A percentile compares a stretch with the other conserved stretches of the same genome.
Evolutionary conservation across 1,140 invertebrate genomes (phyloP).

Genomic region (Coelopa frigida): DNA sequence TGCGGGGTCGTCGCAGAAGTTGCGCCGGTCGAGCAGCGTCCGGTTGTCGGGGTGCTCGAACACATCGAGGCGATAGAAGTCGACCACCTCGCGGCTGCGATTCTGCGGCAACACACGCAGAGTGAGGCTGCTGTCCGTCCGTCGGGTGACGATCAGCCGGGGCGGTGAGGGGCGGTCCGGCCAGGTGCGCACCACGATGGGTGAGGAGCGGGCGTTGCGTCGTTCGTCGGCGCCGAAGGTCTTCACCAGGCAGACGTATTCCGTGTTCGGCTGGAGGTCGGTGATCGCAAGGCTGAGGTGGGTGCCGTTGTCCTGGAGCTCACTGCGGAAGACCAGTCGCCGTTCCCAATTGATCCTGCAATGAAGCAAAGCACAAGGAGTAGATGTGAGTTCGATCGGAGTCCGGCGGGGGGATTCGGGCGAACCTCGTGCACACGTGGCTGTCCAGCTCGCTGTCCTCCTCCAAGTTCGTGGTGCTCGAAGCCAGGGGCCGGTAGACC

Average conservation of each 20-base stretch:
- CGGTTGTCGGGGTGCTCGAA: slow-evolving; percentile 23
- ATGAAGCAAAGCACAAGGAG: no score
- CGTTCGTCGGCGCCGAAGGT: slow-evolving; percentile 24
- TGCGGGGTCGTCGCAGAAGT: slow-evolving; percentile 26
- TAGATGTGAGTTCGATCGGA: no score
- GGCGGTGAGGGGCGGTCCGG: slow-evolving; percentile 29
- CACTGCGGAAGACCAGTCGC: slow-evolving; percentile 22
- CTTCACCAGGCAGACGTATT: slow-evolving; percentile 27
- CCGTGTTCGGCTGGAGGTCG: slow-evolving; percentile 20
- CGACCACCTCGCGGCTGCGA: neutral
- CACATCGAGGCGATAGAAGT: slow-evolving; percentile 16
- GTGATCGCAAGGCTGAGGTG: slow-evolving; percentile 22
- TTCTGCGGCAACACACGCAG: slow-evolving; percentile 11
- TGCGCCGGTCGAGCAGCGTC: slow-evolving; percentile 22
- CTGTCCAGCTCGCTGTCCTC: slow-evolving; percentile 30
- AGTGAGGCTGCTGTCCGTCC: slow-evolving; percentile 22
- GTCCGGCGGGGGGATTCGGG: no score
- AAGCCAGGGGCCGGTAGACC: slow-evolving; percentile 19
- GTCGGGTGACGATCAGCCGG: slow-evolving; percentile 15
- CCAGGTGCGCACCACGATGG: slow-evolving; percentile 24
- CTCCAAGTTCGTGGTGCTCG: slow-evolving; percentile 2
- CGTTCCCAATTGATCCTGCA: slow-evolving; percentile 30
- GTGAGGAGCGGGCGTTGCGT: slow-evolving; percentile 29
- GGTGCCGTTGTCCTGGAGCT: slow-evolving; percentile 26
- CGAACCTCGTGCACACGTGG: slow-evolving; percentile 28